phyloP scores from a whole-genome alignment of 2,113 vertebrate genomes.

The Ophthalmolycus amberensis region DNA sequence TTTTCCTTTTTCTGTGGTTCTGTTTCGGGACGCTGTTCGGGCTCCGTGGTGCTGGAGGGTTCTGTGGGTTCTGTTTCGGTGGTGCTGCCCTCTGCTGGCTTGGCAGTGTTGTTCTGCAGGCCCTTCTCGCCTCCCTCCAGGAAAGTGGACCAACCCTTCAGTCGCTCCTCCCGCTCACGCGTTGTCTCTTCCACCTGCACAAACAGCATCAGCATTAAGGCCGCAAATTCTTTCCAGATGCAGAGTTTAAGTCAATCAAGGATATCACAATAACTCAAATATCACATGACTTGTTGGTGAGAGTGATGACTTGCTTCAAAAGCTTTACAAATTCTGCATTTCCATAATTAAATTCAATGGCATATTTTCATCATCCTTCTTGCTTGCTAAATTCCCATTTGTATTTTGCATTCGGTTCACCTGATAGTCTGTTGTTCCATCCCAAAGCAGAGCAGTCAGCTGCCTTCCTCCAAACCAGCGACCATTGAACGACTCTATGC shows the following conservation, averaged over 20 bases:
- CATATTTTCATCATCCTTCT: not conserved
- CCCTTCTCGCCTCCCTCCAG: constrained; percentile 76
- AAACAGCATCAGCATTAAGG: not conserved
- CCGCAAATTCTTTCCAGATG: not conserved
- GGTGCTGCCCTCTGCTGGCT: constrained; percentile 20
- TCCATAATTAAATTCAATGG: not conserved
- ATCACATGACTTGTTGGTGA: not conserved
- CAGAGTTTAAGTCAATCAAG: not conserved
- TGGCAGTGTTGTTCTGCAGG: constrained; percentile 39
- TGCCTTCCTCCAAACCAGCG: constrained; percentile 97
- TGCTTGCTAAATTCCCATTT: not conserved
- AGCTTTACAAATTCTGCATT: not conserved
- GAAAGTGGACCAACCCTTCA: constrained; percentile 92
- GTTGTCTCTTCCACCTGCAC: constrained; percentile 93
- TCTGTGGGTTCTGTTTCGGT: constrained; percentile 57
- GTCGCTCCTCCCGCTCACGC: constrained; percentile 94
- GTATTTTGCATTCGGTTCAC: constrained; percentile 65
- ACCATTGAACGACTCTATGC: constrained; percentile 88
- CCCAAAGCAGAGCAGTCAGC: constrained; percentile 90
- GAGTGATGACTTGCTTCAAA: not conserved
- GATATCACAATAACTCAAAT: not conserved
- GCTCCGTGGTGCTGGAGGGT: constrained; percentile 35
- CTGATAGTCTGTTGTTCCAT: constrained; percentile 95
- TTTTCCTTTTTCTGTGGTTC: constrained; percentile 36
- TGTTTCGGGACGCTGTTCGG: constrained; percentile 25